Percentiles rank a stretch among this genome's conserved stretches.
phyloP scores from a whole-genome alignment of 2,888 invertebrate species.

The Dasysyrphus tricinctus region DNA sequence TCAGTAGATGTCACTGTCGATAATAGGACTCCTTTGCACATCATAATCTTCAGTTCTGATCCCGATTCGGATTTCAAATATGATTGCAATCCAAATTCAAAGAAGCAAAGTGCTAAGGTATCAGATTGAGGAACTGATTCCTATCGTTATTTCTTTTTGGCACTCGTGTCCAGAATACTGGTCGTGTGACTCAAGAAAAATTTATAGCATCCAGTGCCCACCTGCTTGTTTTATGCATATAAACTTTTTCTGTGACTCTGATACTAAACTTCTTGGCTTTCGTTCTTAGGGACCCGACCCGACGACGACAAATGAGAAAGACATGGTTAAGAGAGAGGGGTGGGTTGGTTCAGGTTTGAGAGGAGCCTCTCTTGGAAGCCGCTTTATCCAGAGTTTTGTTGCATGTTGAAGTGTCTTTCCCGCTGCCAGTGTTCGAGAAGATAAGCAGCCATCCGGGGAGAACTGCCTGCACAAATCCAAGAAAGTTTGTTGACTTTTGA shows the following conservation, averaged over 20 bases:
- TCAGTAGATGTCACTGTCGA: neutral
- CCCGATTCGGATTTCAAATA: neutral
- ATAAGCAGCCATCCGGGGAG: slow-evolving; percentile 74
- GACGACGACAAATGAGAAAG: slow-evolving; percentile 58
- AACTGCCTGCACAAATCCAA: slow-evolving; percentile 78
- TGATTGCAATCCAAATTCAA: slow-evolving; percentile 8
- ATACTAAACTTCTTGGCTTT: slow-evolving; percentile 50
- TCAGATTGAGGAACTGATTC: slow-evolving; percentile 64
- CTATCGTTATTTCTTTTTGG: slow-evolving; percentile 20
- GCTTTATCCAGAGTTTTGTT: slow-evolving; percentile 70
- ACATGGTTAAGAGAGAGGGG: slow-evolving; percentile 8
- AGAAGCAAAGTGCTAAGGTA: slow-evolving; percentile 55
- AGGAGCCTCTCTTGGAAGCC: slow-evolving; percentile 35
- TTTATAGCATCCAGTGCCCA: slow-evolving; percentile 64
- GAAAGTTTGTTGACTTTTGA: slow-evolving; percentile 83
- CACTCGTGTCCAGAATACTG: neutral
- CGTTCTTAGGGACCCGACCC: neutral
- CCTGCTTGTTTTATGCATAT: slow-evolving; percentile 61
- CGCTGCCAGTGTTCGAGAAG: slow-evolving; percentile 57
- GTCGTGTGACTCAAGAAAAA: slow-evolving; percentile 32
- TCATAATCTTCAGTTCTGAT: slow-evolving; percentile 41
- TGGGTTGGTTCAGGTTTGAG: slow-evolving; percentile 57
- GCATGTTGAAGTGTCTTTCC: slow-evolving; percentile 73
- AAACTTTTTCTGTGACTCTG: slow-evolving; percentile 56
- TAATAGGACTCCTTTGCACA: slow-evolving; percentile 15